Conservation (phyloP, 2,888 invertebrate genomes). For the Gortyna flavago region DNA sequence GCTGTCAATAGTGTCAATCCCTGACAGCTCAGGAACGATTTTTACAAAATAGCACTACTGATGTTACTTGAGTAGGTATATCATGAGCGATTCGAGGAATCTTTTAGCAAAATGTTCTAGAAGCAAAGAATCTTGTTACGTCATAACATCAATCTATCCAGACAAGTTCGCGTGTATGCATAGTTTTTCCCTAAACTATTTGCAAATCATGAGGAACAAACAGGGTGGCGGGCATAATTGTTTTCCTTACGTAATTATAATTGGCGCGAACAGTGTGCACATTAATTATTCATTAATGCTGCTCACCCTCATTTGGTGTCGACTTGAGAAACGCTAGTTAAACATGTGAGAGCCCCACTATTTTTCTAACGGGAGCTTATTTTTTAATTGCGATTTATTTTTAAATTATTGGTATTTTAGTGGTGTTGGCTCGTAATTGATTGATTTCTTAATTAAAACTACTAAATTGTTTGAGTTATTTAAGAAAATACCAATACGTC, state of each 20-base stretch:
- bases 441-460: background rate
- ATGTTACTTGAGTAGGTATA: background rate
- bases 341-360: constrained; percentile 79
- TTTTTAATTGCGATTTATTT: constrained; percentile 75
- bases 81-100: background rate
- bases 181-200: constrained; percentile 67
- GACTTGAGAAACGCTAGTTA: constrained; percentile 86
- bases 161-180: constrained; percentile 58
- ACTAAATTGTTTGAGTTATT: background rate
- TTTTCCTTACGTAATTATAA: constrained; percentile 88
- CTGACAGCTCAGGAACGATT: background rate
- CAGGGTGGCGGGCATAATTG: constrained; percentile 76
- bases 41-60: background rate
- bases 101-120: background rate
- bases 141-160: constrained; percentile 26
- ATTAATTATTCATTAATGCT: constrained; percentile 88
- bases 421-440: background rate
- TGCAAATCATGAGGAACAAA: constrained; percentile 66
- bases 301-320: constrained; percentile 83
- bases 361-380: constrained; percentile 79
- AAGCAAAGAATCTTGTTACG: constrained; percentile 2
- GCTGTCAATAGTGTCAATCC: background rate
- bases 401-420: constrained; percentile 32
- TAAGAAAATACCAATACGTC: background rate
- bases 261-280: constrained; percentile 86